A percentile compares a stretch with the other conserved stretches of the same genome.
Conservation (phyloP, 2,113 vertebrate species). For the Podarcis muralis region DNA sequence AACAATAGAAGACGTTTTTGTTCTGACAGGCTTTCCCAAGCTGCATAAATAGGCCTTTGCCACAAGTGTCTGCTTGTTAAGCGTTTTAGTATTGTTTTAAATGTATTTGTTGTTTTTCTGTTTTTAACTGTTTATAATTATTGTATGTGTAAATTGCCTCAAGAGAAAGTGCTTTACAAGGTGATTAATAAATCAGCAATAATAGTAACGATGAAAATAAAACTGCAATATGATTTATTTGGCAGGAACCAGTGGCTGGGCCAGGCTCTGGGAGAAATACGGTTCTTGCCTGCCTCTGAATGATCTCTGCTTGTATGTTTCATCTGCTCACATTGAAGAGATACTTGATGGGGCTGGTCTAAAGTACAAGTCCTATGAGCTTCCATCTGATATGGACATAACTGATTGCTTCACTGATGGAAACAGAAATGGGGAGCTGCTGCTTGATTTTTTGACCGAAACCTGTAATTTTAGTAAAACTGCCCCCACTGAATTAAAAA, state of each 20-base stretch:
- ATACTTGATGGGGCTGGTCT: slow-evolving; percentile 79
- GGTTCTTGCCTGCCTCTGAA: slow-evolving; percentile 67
- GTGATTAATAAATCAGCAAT: too few relatives aligned
- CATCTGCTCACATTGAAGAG: slow-evolving; percentile 76
- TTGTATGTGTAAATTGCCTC: too few relatives aligned
- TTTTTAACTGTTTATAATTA: too few relatives aligned
- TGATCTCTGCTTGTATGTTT: slow-evolving; percentile 78
- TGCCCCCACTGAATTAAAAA: slow-evolving; percentile 82
- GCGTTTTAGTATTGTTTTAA: too few relatives aligned
- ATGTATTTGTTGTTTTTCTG: too few relatives aligned
- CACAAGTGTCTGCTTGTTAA: too few relatives aligned
- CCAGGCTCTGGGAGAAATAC: slow-evolving; percentile 79
- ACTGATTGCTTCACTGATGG: slow-evolving; percentile 88
- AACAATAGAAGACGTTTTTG: too few relatives aligned
- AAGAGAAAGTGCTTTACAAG: too few relatives aligned
- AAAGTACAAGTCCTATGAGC: slow-evolving; percentile 76
- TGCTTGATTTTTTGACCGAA: slow-evolving; percentile 92
- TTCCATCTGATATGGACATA: slow-evolving; percentile 88
- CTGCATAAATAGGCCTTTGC: too few relatives aligned
- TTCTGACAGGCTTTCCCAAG: too few relatives aligned
- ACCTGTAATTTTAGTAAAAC: slow-evolving; percentile 81
- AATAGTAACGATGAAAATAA: too few relatives aligned
- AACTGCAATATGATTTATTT: slow-evolving; percentile 15
- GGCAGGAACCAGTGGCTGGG: slow-evolving; percentile 85
- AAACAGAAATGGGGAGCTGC: slow-evolving; percentile 83